These are phyloP conservation scores for Hecatera dysodea DNA, from an alignment of 2,888 invertebrate species.

Conservation along the genomic window DNA sequence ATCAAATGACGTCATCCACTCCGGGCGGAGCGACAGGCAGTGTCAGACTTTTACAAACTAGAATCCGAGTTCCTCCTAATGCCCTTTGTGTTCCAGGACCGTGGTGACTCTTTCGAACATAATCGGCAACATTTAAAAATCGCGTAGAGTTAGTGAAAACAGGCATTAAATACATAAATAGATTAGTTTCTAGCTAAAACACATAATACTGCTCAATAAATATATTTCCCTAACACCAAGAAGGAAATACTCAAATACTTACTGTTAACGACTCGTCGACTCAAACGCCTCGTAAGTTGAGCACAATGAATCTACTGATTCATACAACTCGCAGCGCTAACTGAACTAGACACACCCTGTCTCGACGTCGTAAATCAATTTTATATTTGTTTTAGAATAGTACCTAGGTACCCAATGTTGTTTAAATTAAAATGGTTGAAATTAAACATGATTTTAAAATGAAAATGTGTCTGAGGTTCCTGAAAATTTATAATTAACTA, in stretches of 20 bases:
- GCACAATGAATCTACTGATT: slow-evolving; percentile 56
- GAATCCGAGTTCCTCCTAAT: no score
- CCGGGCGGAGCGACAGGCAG: no score
- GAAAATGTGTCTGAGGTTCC: not conserved
- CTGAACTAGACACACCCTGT: slow-evolving; percentile 33
- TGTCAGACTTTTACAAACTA: no score
- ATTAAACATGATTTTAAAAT: not conserved
- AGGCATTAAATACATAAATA: not conserved
- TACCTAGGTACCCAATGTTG: not conserved
- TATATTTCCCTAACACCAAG: slow-evolving; percentile 67
- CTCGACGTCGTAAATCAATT: slow-evolving; percentile 47
- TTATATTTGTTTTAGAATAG: slow-evolving; percentile 26
- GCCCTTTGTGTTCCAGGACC: no score
- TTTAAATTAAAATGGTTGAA: slow-evolving; percentile 20
- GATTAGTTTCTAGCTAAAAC: slow-evolving; percentile 49
- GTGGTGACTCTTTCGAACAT: no score
- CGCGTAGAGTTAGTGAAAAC: not conserved
- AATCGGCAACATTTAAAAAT: no score
- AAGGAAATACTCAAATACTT: slow-evolving; percentile 62
- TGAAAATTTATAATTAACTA: not conserved
- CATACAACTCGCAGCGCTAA: slow-evolving; percentile 18
- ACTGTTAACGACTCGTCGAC: slow-evolving; percentile 60
- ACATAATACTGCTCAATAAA: slow-evolving; percentile 42
- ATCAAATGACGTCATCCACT: no score
- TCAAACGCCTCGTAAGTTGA: slow-evolving; percentile 68